A percentile compares a stretch with the other conserved stretches of the same genome.
Evolutionary conservation across 1,140 invertebrate genomes (phyloP).

Genomic region (Andricus grossulariae): DNA sequence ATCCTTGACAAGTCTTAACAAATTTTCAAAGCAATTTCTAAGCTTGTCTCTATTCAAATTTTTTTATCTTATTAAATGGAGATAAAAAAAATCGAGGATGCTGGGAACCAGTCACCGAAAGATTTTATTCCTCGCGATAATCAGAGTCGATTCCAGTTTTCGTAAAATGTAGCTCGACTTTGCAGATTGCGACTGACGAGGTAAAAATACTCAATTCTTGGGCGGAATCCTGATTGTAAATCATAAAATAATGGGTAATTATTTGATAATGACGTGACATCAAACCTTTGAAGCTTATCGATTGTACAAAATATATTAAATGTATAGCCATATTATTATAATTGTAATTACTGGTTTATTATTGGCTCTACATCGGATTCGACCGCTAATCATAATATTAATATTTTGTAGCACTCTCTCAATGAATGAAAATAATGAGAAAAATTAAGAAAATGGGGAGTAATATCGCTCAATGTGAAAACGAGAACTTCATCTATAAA

Average conservation of each 20-base stretch:
- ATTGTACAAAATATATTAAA: constrained; percentile 69
- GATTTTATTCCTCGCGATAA: constrained; percentile 40
- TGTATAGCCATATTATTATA: constrained; percentile 50
- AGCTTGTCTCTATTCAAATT: background rate
- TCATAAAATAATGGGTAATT: constrained; percentile 36
- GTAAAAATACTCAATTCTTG: background rate
- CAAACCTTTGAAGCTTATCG: constrained; percentile 62
- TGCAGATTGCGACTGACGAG: constrained; percentile 36
- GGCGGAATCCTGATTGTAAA: constrained; percentile 43
- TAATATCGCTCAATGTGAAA: constrained; percentile 40
- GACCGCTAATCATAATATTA: constrained; percentile 52
- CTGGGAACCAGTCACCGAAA: background rate
- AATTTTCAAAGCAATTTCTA: background rate
- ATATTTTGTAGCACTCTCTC: constrained; percentile 57
- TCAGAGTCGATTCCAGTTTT: constrained; percentile 38
- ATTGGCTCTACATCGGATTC: constrained; percentile 37
- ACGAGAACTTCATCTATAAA: background rate
- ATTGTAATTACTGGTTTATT: constrained; percentile 42
- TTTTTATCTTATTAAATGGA: background rate
- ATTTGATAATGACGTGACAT: constrained; percentile 10
- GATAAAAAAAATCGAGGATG: background rate
- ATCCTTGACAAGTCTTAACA: background rate
- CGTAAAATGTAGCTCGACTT: constrained; percentile 42
- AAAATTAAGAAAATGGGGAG: constrained; percentile 38
- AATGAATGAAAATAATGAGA: constrained; percentile 36